Base-by-base conservation (phyloP, 2,888 invertebrate genomes). In the Spilosoma lubricipeda region DNA sequence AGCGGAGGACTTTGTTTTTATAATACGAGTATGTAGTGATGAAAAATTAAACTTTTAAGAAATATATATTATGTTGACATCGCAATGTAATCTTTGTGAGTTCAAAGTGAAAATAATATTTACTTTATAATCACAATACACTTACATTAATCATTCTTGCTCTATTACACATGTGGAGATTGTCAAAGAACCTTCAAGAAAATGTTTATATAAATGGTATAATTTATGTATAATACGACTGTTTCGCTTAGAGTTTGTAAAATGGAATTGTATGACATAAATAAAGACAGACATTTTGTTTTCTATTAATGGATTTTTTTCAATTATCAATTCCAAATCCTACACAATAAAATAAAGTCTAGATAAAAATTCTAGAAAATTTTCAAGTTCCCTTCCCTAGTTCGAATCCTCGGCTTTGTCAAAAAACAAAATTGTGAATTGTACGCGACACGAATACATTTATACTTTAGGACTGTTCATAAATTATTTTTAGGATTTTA, bases 391-490 rank as follows among this genome's bases (percentile, higher is more conserved):
- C 11, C 33, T 45, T 67, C n/a, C 67, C 8, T 67, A 30, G 67
- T 76, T 66, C 42, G 48, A 72, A 76, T 65, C 64, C 13, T 70
- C 23, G 67, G 11, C 64, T 80, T 78, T 72, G 78, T 77, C 63
- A 42, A 42, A 66, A 70, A 77, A 77, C 74, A 79, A n/a, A n/a
- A 82, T 80, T 56, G n/a, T n/a, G 77, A 76, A 74, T 67, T 67
- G 63, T 68, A 77, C 80, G 78, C 42, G 77, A 5, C 56, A 56
- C 5, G 77, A 82, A 83, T 84, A 81, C 45, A 73, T 84, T 71
- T 72, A 73, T 77, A 36, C 59, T 71, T 42, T 67, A 39, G 33
- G 39, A 67, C 42, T 67, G 66, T 73, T 71, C 69, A 56, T 71
- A 77, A 75, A 71, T 72, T 73, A 74, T 76, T 73, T 77, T 70